A percentile compares a stretch with the other conserved stretches of the same genome.
phyloP scores from a whole-genome alignment of 2,888 invertebrate genomes.

The Ochropacha duplaris region DNA sequence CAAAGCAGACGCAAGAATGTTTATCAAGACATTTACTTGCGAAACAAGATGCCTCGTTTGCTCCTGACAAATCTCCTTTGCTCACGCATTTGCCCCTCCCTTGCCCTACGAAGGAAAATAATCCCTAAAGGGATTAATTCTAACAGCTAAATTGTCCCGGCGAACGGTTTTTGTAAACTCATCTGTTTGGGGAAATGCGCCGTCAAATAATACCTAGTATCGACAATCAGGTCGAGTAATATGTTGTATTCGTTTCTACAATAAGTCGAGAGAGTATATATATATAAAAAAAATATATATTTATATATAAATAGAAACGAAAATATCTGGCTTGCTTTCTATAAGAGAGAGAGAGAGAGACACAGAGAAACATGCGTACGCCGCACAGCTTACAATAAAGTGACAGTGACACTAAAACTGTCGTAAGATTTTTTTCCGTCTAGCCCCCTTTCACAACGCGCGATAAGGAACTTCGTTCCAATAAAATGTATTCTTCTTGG shows the following conservation, averaged over 20 bases:
- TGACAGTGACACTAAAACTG: too few relatives aligned
- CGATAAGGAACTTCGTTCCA: too few relatives aligned
- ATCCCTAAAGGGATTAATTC: slow-evolving; percentile 52
- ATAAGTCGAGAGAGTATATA: too few relatives aligned
- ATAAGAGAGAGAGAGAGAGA: too few relatives aligned
- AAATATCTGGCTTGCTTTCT: too few relatives aligned
- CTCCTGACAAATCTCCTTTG: slow-evolving; percentile 50
- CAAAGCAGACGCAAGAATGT: not conserved
- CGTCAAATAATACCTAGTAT: slow-evolving; percentile 19
- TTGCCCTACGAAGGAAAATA: slow-evolving; percentile 37
- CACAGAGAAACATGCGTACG: too few relatives aligned
- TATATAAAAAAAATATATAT: too few relatives aligned
- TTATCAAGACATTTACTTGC: slow-evolving; percentile 29
- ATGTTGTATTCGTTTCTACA: not conserved
- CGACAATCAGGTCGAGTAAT: slow-evolving; percentile 8
- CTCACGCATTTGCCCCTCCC: slow-evolving; percentile 17
- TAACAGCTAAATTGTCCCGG: slow-evolving; percentile 46
- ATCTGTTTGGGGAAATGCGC: slow-evolving; percentile 33
- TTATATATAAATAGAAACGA: too few relatives aligned
- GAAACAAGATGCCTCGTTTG: slow-evolving; percentile 40
- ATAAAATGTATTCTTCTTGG: too few relatives aligned
- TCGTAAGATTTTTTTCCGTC: too few relatives aligned
- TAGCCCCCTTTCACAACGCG: too few relatives aligned
- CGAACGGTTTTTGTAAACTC: slow-evolving; percentile 36
- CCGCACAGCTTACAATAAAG: too few relatives aligned